Evolutionary conservation across 2,113 vertebrate genomes (phyloP), one percentile per base, ranked within the genome.

Genomic region (Argyrosomus japonicus): DNA sequence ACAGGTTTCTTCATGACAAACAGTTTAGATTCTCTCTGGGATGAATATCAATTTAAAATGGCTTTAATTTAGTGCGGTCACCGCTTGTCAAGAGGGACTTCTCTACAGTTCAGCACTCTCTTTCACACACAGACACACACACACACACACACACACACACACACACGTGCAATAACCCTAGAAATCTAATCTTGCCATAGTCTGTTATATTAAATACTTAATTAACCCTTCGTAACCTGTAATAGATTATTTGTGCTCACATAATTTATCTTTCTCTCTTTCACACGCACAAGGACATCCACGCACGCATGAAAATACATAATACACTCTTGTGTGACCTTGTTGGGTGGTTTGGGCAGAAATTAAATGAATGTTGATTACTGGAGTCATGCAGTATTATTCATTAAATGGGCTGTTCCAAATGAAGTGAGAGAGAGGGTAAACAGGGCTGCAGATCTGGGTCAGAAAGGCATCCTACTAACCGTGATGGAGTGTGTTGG

Each of bases 181-280:
- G 65, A 68, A 81, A 87, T 89, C 80, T 77, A 82, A 89, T 86
- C 68, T 78, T 60, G 62, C 62, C 57, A 29, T 78, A 57, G 77
- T 81, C 81, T 75, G 73, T 82, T 82, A 76, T 75, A 88, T 82
- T 88, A 87, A 90, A 86, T 87, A 86, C 68, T 81, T 80, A 88
- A 94, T 93, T 94, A 94, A 94, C 92, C 91, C 90, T 65, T 78
- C 2, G 45, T 87, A 87, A 81, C 85, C 87, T 57, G 63, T 65
- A 53, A 70, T 73, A 60, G 67, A 87, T 85, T 83, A 67, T 81
- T 75, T 75, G 70, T 68, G 27, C n/a, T 62, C 67, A 53, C n/a
- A 69, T 69, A n/a, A 76, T 56, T 78, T 68, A 2, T 77, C 25
- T 48, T 23, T 61, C 50, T 77, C 40, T 48, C 40, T 23, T 17